phyloP scores from a whole-genome alignment of 1,140 invertebrate genomes.

The Sitodiplosis mosellana region DNA sequence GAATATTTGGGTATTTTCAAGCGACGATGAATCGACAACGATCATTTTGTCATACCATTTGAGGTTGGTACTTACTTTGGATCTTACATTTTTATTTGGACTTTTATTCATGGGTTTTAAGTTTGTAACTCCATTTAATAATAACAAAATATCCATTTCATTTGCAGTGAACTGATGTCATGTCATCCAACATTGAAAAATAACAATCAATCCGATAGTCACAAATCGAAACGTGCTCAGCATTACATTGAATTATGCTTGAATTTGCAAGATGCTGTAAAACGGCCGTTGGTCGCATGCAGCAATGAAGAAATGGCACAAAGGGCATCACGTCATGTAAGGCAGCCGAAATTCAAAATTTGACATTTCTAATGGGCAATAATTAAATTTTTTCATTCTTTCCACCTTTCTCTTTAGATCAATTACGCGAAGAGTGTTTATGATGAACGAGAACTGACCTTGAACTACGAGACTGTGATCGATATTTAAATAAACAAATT shows the following conservation, averaged over 20 bases:
- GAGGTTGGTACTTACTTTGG: conserved; percentile 23
- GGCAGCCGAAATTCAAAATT: background rate
- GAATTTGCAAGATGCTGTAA: conserved; percentile 32
- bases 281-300: conserved; percentile 64
- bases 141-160: conserved; percentile 1
- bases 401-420: conserved; percentile 43
- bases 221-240: conserved; percentile 28
- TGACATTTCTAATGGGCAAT: background rate
- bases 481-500: conserved; percentile 1
- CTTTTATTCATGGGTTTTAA: background rate
- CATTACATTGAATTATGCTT: conserved; percentile 65
- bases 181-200: conserved; percentile 34
- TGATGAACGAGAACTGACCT: conserved; percentile 52
- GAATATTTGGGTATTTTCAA: conserved; percentile 57
- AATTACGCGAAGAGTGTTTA: conserved; percentile 76
- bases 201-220: conserved; percentile 35
- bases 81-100: background rate
- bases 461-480: conserved; percentile 10
- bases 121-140: background rate
- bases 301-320: conserved; percentile 59
- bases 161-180: conserved; percentile 16
- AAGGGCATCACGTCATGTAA: conserved; percentile 44
- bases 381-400: background rate
- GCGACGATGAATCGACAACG: conserved; percentile 30
- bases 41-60: conserved; percentile 47